Evolutionary conservation across 2,797 vertebrate species (phyloP), one percentile per base, ranked within the genome.

Genomic region (Discoglossus pictus): DNA sequence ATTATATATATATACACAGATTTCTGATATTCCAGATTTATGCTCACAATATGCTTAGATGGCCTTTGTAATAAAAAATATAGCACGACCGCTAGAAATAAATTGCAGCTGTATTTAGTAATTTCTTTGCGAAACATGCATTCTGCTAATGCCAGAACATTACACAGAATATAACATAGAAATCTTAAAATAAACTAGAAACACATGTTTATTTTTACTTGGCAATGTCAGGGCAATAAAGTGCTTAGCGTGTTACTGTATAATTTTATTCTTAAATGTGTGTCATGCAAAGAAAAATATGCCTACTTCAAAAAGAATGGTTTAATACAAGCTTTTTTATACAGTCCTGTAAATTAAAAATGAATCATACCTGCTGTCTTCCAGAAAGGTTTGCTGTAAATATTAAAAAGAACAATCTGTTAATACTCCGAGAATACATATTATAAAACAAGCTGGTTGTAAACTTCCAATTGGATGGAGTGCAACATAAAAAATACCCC

Each of bases 371-470:
- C 89, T 90, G 82, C 69, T 82, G 78, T 74, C 82, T 84, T 79
- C 87, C 80, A 77, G 83, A 71, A 76, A 86, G 72, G 78, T 81
- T 88, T 79, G 88, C 89, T 89, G 80, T 13, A 77, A 90, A 85
- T 7, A 79, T 12, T 73, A 80, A 76, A 81, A 27, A 68, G 65
- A 64, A 74, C 54, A 67, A 65, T 65, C 35, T 71, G 20, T 69
- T 52, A 42, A 67, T 73, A 59, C 23, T 58, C 54, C 27, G 16
- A 60, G 25, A 62, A 60, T 61, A 34, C 63, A 38, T 5, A n/a
- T 34, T 56, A 15, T 12, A 43, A 53, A 50, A 51, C 8, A 44
- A 27, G 13, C 36, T 24, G 25, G 38, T 15, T 36, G 25, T 48
- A 69, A 61, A 53, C 27, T 44, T 53, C 39, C 40, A 15, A 9